These are phyloP conservation scores for Pararge aegeria DNA, from an alignment of 1,140 invertebrate genomes.

Conservation along the genomic window DNA sequence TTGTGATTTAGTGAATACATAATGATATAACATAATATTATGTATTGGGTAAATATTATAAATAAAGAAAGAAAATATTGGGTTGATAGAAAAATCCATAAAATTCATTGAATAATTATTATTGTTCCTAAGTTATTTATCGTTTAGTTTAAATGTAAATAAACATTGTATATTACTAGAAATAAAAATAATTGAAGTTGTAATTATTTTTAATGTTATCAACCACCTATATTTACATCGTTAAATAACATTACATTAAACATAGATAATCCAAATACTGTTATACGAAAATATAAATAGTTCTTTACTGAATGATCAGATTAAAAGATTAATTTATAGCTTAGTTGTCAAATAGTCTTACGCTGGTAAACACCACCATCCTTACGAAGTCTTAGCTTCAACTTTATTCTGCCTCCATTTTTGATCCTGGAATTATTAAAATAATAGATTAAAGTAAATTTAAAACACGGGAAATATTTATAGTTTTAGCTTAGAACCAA, in stretches of 20 bases:
- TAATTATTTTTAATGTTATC: constrained; percentile 38
- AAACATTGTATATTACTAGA: constrained; percentile 16
- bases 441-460: constrained; percentile 1
- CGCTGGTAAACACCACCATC: constrained; percentile 18
- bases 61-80: neutral
- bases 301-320: constrained; percentile 41
- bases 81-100: neutral
- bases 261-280: constrained; percentile 48
- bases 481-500: too few species aligned
- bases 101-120: constrained; percentile 2
- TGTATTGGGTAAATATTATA: neutral
- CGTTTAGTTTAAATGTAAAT: constrained; percentile 11
- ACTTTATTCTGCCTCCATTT: constrained; percentile 72
- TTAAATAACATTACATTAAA: constrained; percentile 39
- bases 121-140: constrained; percentile 26
- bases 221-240: constrained; percentile 47
- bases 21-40: neutral
- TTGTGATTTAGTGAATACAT: constrained; percentile 12
- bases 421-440: constrained; percentile 67
- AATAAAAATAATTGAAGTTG: constrained; percentile 25
- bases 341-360: constrained; percentile 5
- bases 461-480: neutral
- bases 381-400: constrained; percentile 59
- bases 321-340: constrained; percentile 25
- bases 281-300: constrained; percentile 69